phyloP scores from a whole-genome alignment of 2,888 invertebrate genomes.

The Prostheceraeus crozeri region DNA sequence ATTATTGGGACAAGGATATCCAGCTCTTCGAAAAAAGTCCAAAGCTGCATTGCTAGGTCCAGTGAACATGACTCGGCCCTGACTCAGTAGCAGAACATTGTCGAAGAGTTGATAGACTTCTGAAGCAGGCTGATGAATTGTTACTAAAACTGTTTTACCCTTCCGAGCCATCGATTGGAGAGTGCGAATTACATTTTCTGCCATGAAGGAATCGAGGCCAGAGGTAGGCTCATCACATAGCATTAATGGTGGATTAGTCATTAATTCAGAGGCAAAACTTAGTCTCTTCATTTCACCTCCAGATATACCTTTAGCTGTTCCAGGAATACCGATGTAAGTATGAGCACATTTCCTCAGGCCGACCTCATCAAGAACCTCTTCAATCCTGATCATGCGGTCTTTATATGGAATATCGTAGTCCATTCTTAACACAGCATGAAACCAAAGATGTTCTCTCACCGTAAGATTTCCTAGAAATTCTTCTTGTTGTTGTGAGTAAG shows the following conservation, averaged over 20 bases:
- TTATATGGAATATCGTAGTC: constrained; percentile 64
- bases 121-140: constrained; percentile 92
- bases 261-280: constrained; percentile 80
- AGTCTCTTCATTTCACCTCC: constrained; percentile 91
- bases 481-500: constrained; percentile 85
- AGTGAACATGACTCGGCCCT: too few relatives aligned
- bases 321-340: constrained; percentile 75
- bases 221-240: constrained; percentile 36
- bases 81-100: too few relatives aligned
- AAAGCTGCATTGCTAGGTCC: constrained; percentile 23
- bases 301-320: constrained; percentile 76
- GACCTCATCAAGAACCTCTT: constrained; percentile 66
- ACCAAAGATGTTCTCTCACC: constrained; percentile 74
- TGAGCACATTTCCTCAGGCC: constrained; percentile 75
- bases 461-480: constrained; percentile 76
- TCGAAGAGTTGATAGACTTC: too few relatives aligned
- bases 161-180: constrained; percentile 25
- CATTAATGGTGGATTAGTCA: constrained; percentile 36
- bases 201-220: constrained; percentile 35
- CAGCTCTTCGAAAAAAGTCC: constrained; percentile 22
- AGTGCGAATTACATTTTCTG: constrained; percentile 35
- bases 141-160: constrained; percentile 69
- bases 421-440: constrained; percentile 74
- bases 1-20: constrained; percentile 15
- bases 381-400: constrained; percentile 65